A percentile compares a stretch with the other conserved stretches of the same genome.
Evolutionary conservation across 2,888 invertebrate genomes (phyloP).

Genomic region (Oscheius sp.): DNA sequence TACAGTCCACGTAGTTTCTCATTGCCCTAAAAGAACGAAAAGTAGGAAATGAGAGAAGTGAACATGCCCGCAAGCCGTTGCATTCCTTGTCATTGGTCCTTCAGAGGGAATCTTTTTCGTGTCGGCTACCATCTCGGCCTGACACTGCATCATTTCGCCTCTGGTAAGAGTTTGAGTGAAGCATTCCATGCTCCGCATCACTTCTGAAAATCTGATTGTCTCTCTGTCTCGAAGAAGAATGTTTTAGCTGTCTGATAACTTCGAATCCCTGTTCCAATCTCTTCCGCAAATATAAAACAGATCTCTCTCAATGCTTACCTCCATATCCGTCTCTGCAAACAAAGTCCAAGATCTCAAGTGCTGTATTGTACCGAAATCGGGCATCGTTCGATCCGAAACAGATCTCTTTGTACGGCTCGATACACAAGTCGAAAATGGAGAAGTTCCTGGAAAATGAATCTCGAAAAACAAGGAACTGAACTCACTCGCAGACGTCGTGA

Average conservation of each 20-base stretch:
- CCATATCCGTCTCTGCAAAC: constrained; percentile 65
- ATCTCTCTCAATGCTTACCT: constrained; percentile 37
- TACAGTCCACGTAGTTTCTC: constrained; percentile 66
- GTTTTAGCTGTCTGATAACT: too few species aligned
- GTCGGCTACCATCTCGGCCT: constrained; percentile 61
- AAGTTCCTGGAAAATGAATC: constrained; percentile 52
- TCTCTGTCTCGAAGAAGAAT: too few species aligned
- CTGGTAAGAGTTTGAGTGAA: constrained; percentile 63
- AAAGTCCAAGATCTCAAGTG: constrained; percentile 60
- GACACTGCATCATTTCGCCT: constrained; percentile 68
- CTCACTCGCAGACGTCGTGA: constrained; percentile 63
- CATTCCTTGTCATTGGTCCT: constrained; percentile 13
- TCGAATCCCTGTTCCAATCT: too few species aligned
- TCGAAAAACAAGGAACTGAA: neutral
- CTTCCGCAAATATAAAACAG: too few species aligned
- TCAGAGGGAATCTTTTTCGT: constrained; percentile 51
- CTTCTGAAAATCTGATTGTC: constrained; percentile 46
- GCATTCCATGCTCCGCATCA: constrained; percentile 64
- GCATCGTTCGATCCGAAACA: constrained; percentile 60
- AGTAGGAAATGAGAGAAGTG: neutral
- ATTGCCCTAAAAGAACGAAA: constrained; percentile 55
- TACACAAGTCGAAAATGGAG: constrained; percentile 63
- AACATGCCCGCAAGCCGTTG: constrained; percentile 58
- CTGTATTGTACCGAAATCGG: constrained; percentile 58
- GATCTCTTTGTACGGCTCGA: constrained; percentile 61